These are phyloP conservation scores for Stegodyphus mimosarum DNA, from an alignment of 1,140 invertebrate genomes.

Conservation along the genomic window DNA sequence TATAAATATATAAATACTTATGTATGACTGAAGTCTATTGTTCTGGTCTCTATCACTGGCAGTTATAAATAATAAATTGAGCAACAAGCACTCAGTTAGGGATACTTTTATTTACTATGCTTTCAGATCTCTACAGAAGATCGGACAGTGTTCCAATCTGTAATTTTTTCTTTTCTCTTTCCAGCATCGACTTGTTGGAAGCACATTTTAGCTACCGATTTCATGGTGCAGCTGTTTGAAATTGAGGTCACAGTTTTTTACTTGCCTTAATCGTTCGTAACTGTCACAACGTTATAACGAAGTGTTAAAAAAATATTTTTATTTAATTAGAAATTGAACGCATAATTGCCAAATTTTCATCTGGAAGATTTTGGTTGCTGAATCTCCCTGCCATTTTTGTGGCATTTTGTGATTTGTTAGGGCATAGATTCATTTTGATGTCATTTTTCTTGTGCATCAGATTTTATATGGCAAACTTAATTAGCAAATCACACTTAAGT, in stretches of 20 bases:
- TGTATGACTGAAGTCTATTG: conserved; percentile 28
- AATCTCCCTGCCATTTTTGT: too few species aligned
- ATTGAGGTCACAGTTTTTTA: conserved; percentile 24
- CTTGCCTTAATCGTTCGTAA: not conserved
- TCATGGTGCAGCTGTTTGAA: conserved; percentile 12
- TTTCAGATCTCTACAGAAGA: not conserved
- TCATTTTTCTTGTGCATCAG: too few species aligned
- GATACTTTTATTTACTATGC: conserved; percentile 19
- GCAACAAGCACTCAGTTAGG: conserved; percentile 20
- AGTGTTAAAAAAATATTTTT: too few species aligned
- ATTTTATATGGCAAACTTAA: too few species aligned
- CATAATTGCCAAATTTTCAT: too few species aligned
- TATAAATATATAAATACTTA: conserved; percentile 59
- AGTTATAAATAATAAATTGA: conserved; percentile 3
- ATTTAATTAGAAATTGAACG: too few species aligned
- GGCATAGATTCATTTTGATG: too few species aligned
- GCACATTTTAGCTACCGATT: conserved; percentile 21
- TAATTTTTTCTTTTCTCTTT: conserved; percentile 4
- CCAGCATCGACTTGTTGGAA: conserved; percentile 11
- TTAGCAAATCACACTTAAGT: too few species aligned
- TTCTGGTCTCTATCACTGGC: conserved; percentile 54
- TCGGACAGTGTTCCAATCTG: conserved; percentile 8
- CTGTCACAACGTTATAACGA: not conserved
- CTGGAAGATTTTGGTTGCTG: too few species aligned
- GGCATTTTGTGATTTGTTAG: too few species aligned